Conservation (phyloP, 2,888 invertebrate species). For the Conus canariensis region DNA sequence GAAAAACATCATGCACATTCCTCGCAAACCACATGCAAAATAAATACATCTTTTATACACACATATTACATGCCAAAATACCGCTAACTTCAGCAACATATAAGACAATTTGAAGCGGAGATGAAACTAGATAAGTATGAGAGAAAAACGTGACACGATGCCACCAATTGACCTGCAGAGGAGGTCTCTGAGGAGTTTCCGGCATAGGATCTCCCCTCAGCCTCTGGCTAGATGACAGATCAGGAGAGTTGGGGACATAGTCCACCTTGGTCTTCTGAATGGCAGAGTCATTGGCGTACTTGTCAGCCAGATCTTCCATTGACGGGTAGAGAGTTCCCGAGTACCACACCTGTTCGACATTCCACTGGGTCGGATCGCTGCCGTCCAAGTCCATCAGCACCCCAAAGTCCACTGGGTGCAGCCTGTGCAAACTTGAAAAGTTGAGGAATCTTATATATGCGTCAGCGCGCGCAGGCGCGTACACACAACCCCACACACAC, state of each 20-base stretch:
- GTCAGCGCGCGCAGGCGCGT: conserved; percentile 56
- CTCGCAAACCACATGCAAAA: too few relatives aligned
- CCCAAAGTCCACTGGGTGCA: conserved; percentile 66
- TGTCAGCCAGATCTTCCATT: conserved; percentile 53
- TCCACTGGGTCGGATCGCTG: conserved; percentile 55
- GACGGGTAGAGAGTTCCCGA: conserved; percentile 56
- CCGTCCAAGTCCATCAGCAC: conserved; percentile 63
- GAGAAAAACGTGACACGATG: too few relatives aligned
- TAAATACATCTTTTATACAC: too few relatives aligned
- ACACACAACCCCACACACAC: conserved; percentile 55
- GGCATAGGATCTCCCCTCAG: conserved; percentile 53
- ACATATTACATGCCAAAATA: too few relatives aligned
- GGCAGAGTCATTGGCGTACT: conserved; percentile 46
- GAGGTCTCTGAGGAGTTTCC: conserved; percentile 48
- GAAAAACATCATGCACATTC: too few relatives aligned
- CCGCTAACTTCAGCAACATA: too few relatives aligned
- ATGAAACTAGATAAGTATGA: too few relatives aligned
- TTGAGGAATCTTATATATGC: background rate
- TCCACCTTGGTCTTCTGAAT: conserved; percentile 36
- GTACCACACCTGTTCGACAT: conserved; percentile 61
- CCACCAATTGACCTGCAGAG: conserved; percentile 41
- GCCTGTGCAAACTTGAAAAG: conserved; percentile 21
- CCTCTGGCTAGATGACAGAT: conserved; percentile 51
- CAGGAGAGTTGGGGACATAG: background rate
- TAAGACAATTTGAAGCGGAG: too few relatives aligned